A percentile compares a stretch with the other conserved stretches of the same genome.
phyloP scores from a whole-genome alignment of 2,797 vertebrate genomes.

The Novumbra hubbsi region DNA sequence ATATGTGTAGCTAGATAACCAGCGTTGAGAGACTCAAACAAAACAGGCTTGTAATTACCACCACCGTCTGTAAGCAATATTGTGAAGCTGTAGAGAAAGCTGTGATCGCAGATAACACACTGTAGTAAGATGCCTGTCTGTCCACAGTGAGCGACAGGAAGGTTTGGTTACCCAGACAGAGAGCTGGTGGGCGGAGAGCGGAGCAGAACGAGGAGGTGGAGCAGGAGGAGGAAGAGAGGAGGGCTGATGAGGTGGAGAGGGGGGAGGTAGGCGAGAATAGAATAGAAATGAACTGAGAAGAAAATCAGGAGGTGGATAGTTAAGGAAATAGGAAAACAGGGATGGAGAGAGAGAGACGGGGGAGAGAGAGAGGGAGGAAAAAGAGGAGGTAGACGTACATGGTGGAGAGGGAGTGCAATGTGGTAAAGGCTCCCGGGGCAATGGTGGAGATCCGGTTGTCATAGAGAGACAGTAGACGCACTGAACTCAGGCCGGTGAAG shows the following conservation, averaged over 20 bases:
- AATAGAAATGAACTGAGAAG: not conserved
- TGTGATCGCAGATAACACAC: not conserved
- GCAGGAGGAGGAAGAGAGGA: not conserved
- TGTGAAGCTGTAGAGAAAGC: not conserved
- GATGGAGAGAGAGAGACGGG: not conserved
- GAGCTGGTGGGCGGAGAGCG: not conserved
- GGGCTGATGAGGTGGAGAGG: not conserved
- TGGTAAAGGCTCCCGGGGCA: constrained; percentile 90
- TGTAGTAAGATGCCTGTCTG: not conserved
- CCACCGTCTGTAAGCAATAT: constrained; percentile 52
- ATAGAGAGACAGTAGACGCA: constrained; percentile 93
- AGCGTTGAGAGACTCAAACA: constrained; percentile 28
- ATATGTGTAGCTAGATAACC: constrained; percentile 36
- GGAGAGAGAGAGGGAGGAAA: not conserved
- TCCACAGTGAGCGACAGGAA: not conserved
- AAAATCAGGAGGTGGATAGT: not conserved
- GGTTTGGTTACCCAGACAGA: not conserved
- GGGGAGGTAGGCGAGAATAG: not conserved
- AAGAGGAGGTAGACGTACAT: constrained; percentile 77
- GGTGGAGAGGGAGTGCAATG: constrained; percentile 93
- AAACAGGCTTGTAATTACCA: constrained; percentile 35
- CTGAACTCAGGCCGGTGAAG: constrained; percentile 92
- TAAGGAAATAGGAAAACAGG: not conserved
- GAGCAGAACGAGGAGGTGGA: not conserved
- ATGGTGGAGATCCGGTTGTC: constrained; percentile 96